Base-by-base conservation (phyloP, 2,888 invertebrate species). In the Xanthostigma xanthostigma region DNA sequence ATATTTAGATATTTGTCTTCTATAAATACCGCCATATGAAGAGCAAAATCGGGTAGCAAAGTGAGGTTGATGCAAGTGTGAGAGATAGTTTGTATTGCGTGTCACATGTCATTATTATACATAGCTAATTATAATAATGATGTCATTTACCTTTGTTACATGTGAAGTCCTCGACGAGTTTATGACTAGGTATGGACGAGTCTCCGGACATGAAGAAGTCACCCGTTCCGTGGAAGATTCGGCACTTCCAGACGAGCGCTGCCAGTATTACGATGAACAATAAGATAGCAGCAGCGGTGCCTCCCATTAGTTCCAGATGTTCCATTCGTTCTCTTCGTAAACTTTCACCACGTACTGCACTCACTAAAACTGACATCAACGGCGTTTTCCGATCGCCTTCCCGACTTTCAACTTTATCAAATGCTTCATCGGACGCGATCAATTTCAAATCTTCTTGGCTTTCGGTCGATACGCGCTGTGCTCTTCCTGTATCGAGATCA, bases 381-480 rank as follows among this genome's bases (percentile, higher is more conserved):
- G 67, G 68, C 34, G 67, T 66, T 49, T 66, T 65, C 49, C 74
- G 71, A 54, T 76, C 76, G 40, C 63, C 62, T 17, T 64, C 62
- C 51, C 66, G 64, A 3, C 60, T 56, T 10, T 57, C 55, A 12
- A 54, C 53, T 41, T 52, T 53, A 17, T 58, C 56, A 33, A 61
- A 60, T 5, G 62, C 62, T 10, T 63, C 62, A 38, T 75, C 72
- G 58, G 76, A 72, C 56, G 73, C 71, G 46, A 62, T 65, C 36
- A 50, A 70, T 63, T 71, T 70, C 40, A 77, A 70, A 57, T 78
- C 78, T 62, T 76, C 76, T 50, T 76, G 75, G 57, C 76, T 76
- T 59, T 78, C 78, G 3, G 78, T 78, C 9, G 78, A 77, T 45
- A 78, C 78, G 50, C 75, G 74, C 60, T 76, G 76, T 46, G 78